phyloP scores from a whole-genome alignment of 2,797 vertebrate genomes.

The Babyrousa celebensis region DNA sequence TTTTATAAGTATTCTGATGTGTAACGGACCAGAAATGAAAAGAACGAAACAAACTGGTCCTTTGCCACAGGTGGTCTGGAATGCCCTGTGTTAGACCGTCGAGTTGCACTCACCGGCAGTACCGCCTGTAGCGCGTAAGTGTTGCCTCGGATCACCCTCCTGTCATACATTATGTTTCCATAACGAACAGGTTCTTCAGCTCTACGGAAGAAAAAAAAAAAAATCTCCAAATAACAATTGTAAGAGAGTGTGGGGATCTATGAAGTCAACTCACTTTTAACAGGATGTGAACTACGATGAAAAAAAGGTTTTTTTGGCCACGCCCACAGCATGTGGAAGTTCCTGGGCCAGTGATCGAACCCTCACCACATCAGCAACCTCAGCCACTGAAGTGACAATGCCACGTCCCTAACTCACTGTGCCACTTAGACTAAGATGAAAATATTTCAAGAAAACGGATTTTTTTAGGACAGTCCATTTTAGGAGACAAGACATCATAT shows the following conservation, averaged over 20 bases:
- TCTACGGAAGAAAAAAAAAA: conserved; percentile 88
- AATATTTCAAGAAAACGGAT: neutral
- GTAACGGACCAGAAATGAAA: neutral
- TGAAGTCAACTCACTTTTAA: neutral
- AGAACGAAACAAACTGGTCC: neutral
- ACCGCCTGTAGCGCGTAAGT: conserved; percentile 91
- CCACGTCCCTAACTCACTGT: no score
- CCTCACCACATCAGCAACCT: no score
- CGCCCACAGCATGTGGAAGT: no score
- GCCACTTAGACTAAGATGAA: neutral
- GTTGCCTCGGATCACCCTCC: conserved; percentile 96
- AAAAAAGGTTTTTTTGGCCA: neutral
- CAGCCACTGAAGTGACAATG: no score
- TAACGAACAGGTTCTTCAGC: conserved; percentile 86
- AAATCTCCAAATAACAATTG: neutral
- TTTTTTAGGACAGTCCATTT: neutral
- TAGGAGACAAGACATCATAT: no score
- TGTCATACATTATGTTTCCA: conserved; percentile 96
- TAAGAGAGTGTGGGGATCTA: neutral
- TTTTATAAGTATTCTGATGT: conserved; percentile 33
- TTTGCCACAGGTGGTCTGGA: neutral
- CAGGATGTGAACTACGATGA: neutral
- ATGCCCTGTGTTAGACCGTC: neutral
- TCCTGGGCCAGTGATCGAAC: no score
- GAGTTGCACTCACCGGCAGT: conserved; percentile 90